Base-by-base conservation (phyloP, 1,140 invertebrate genomes). In the Phortica variegata region DNA sequence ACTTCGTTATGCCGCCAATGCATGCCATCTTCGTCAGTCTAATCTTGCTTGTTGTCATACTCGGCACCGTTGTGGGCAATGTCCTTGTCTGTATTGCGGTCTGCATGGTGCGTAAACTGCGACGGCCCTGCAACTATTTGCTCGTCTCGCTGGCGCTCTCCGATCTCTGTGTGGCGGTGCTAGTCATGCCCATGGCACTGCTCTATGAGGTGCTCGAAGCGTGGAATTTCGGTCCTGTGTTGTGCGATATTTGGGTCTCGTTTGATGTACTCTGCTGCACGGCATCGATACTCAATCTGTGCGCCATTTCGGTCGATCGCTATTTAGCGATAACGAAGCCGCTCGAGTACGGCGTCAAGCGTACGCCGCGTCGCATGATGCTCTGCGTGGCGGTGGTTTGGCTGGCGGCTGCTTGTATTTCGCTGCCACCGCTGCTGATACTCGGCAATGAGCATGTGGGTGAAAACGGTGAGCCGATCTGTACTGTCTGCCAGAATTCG, bases 281-380 rank as follows among this genome's bases (percentile, higher is more conserved):
- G 9, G 92, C 93, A 20, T 93, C 90, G 58, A 95, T 95, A 56
- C 80, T 95, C 10, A 95, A 95, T 77, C 81, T 95, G 43, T 95
- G 93, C 72, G 90, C 91, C 85, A 93, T 95, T 75, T 91, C 89
- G 18, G 87, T 91, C 19, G 89, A 93, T 72, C 80, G 89, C 57
- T 95, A 93, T 76, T 89, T 90, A 73, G 91, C 93, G 16, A 95
- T 96, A 39, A 94, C 91, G 7, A 91, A 92, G 65, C 91, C 91
- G 7, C 77, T 96, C 45, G 88, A 93, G 62, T 93, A 95, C 73
- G 90, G 90, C 7, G 88, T 91, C 3, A 91, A 91, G 71, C 82
- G 91, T 44, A 93, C 91, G 2, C 89, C 90, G 0, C 81, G 83
- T 38, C 82, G 91, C 36, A 93, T 94, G 85, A 84, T 90, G 47